Conservation (phyloP, 2,888 invertebrate genomes). For the Sphecodes monilicornis region DNA sequence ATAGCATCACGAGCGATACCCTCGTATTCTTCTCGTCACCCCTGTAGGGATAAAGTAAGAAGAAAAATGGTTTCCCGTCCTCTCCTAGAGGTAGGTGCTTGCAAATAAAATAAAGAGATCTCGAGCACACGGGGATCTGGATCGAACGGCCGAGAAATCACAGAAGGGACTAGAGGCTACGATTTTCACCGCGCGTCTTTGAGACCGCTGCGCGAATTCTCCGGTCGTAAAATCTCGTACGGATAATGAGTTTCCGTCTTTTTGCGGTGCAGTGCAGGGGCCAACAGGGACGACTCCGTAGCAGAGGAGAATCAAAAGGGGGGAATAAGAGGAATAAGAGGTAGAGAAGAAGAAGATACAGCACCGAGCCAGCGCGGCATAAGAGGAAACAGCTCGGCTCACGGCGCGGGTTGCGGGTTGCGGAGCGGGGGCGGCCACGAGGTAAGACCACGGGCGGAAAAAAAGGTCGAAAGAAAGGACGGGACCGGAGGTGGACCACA, state of each 20-base stretch:
- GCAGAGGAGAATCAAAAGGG: background rate
- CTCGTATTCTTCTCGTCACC: background rate
- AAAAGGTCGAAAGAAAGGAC: conserved; percentile 57
- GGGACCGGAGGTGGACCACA: conserved; percentile 81
- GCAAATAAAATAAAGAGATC: background rate
- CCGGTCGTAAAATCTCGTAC: conserved; percentile 55
- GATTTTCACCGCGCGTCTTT: conserved; percentile 15
- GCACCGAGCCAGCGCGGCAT: conserved; percentile 3
- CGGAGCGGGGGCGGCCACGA: background rate
- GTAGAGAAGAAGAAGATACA: conserved; percentile 16
- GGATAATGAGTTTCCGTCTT: conserved; percentile 78
- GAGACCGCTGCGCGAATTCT: conserved; percentile 27
- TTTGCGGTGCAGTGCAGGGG: conserved; percentile 59
- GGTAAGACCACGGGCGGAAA: conserved; percentile 46
- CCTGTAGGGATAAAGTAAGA: background rate
- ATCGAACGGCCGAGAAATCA: background rate
- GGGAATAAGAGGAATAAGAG: background rate
- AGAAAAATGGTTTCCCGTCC: background rate
- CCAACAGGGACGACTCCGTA: conserved; percentile 17
- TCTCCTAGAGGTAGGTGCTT: background rate
- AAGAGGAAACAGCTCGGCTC: conserved; percentile 29
- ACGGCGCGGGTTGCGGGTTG: background rate
- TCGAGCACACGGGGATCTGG: background rate
- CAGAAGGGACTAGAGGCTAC: background rate
- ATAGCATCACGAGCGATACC: background rate